Conservation (phyloP, 2,113 vertebrate genomes). For the Rhea americana region DNA sequence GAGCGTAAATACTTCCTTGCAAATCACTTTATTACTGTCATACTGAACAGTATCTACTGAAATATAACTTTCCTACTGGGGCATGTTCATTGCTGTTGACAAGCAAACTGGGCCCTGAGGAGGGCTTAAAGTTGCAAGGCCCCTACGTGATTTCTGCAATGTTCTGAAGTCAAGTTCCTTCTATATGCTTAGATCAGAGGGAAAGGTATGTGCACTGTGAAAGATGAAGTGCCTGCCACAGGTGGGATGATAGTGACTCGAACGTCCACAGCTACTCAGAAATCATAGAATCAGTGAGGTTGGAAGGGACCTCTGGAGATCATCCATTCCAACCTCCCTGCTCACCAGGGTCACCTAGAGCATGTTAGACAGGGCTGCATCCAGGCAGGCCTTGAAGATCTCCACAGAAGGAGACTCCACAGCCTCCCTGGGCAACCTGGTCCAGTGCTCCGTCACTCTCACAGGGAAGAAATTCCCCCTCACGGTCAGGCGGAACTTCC, state of each 20-base stretch:
- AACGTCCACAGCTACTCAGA: not conserved
- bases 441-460: no score
- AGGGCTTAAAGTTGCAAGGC: not conserved
- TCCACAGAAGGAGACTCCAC: no score
- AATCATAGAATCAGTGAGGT: no score
- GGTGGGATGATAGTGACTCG: not conserved
- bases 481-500: no score
- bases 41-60: not conserved
- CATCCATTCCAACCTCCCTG: no score
- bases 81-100: not conserved
- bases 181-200: fast-evolving
- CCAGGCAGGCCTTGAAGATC: no score
- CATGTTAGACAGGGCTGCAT: no score
- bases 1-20: not conserved
- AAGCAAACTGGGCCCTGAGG: not conserved
- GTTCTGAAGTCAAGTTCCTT: no score
- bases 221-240: not conserved
- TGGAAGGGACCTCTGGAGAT: no score
- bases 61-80: not conserved
- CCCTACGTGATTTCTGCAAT: fast-evolving
- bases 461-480: no score
- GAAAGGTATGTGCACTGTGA: not conserved
- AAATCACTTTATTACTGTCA: not conserved
- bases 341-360: no score
- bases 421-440: no score